Evolutionary conservation across 2,797 vertebrate genomes (phyloP).

Genomic region (Pitangus sulphuratus): DNA sequence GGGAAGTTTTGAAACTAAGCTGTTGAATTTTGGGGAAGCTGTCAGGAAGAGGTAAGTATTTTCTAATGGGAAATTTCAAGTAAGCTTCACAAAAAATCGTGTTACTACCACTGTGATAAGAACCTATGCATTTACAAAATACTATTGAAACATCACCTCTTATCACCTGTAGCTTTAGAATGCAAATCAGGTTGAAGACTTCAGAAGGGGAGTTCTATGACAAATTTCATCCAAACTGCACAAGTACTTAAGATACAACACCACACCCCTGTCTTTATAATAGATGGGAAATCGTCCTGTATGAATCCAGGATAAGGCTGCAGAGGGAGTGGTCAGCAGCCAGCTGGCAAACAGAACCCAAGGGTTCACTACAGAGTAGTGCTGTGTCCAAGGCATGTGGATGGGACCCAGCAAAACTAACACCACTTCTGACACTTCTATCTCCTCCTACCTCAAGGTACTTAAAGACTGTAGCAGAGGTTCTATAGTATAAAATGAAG

Average conservation of each 20-base stretch:
- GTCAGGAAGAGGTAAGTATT: background rate
- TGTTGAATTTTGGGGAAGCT: background rate
- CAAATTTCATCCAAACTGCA: background rate
- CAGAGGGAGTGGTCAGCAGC: background rate
- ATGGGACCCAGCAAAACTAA: background rate
- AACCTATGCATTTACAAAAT: background rate
- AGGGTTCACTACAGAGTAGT: accelerated
- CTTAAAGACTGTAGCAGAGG: background rate
- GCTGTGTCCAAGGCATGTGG: accelerated
- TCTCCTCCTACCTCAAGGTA: background rate
- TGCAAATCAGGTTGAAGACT: background rate
- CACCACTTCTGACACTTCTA: background rate
- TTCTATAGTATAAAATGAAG: background rate
- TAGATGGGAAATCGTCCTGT: background rate
- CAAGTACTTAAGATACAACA: background rate
- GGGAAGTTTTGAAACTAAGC: background rate
- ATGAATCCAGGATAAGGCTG: background rate
- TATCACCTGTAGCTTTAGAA: background rate
- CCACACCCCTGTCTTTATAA: background rate
- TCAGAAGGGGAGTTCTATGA: background rate
- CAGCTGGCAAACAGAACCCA: background rate
- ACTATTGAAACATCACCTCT: background rate
- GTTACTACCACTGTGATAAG: background rate
- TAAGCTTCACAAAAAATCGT: background rate
- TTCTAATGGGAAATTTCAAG: background rate